Percentiles rank a stretch among this genome's conserved stretches.
These are phyloP conservation scores for Gnathonemus echidnorhynchus DNA, from an alignment of 2,113 vertebrate species.

Conservation along the genomic window DNA sequence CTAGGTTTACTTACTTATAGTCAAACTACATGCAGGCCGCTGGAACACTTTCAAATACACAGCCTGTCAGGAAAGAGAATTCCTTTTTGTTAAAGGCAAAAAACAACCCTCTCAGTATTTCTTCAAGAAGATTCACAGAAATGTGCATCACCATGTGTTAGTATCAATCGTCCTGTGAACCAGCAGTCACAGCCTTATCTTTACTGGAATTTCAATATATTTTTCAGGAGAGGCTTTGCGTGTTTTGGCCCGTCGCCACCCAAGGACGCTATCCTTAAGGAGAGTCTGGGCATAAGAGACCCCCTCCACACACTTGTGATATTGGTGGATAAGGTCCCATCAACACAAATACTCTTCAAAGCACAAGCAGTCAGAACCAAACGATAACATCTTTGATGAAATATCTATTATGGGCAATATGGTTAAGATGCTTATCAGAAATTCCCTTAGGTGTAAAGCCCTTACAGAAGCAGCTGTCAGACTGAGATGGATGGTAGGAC, in stretches of 20 bases:
- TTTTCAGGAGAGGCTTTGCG: not conserved
- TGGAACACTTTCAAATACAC: not conserved
- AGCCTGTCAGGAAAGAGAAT: not conserved
- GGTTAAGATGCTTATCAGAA: conserved; percentile 8
- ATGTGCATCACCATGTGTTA: not conserved
- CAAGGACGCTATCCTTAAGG: not conserved
- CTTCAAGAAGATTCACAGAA: not conserved
- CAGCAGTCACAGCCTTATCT: not conserved
- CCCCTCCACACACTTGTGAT: not conserved
- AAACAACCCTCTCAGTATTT: not conserved
- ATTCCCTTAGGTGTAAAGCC: not conserved
- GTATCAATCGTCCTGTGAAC: not conserved
- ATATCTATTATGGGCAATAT: not conserved
- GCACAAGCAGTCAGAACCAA: not conserved
- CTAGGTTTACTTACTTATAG: not conserved
- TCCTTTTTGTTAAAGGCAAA: not conserved
- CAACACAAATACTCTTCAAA: not conserved
- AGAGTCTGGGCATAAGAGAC: not conserved
- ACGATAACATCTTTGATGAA: not conserved
- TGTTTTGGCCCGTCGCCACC: not conserved
- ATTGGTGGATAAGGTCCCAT: not conserved
- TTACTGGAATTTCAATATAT: conserved; percentile 3
- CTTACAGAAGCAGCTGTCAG: conserved; percentile 6
- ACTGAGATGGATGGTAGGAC: not conserved
- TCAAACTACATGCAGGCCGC: not conserved